Percentiles rank a stretch among this genome's conserved stretches.
These are phyloP conservation scores for Megalurothrips usitatus DNA, from an alignment of 2,888 invertebrate genomes.

Conservation along the genomic window DNA sequence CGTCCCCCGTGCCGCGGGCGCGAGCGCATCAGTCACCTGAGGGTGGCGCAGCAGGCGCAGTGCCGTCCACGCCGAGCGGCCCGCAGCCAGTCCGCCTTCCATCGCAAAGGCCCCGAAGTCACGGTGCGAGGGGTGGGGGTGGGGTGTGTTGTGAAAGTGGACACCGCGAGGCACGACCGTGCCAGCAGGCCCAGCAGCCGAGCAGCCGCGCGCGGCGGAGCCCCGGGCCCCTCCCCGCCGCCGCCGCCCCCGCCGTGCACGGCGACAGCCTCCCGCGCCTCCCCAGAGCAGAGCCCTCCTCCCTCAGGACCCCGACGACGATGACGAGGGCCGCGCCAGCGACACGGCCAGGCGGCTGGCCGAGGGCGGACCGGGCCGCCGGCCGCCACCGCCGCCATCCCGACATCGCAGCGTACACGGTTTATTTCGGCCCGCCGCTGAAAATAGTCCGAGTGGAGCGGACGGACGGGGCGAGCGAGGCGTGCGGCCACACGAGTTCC, in stretches of 20 bases:
- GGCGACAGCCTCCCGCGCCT: background rate
- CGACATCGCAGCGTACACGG: background rate
- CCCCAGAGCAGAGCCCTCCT: too few species aligned
- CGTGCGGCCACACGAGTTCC: background rate
- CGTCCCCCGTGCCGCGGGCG: background rate
- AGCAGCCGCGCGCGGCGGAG: background rate
- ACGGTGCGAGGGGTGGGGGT: background rate
- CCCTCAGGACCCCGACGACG: background rate
- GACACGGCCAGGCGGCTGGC: background rate
- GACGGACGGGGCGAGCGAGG: background rate
- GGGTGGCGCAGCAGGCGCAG: background rate
- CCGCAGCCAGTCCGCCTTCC: background rate
- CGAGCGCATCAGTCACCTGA: background rate
- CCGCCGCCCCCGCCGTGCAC: background rate
- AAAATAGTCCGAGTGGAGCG: background rate
- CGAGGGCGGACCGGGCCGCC: background rate
- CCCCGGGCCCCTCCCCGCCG: background rate
- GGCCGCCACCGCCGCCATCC: background rate
- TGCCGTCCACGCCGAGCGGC: background rate
- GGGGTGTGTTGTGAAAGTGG: background rate
- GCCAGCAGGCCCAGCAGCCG: background rate
- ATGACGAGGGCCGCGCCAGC: background rate
- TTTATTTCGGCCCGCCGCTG: background rate
- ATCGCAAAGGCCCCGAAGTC: too few species aligned
- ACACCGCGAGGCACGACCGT: background rate